These are phyloP conservation scores for Parapristionchus giblindavisi DNA, from an alignment of 2,888 invertebrate genomes.

Conservation along the genomic window DNA sequence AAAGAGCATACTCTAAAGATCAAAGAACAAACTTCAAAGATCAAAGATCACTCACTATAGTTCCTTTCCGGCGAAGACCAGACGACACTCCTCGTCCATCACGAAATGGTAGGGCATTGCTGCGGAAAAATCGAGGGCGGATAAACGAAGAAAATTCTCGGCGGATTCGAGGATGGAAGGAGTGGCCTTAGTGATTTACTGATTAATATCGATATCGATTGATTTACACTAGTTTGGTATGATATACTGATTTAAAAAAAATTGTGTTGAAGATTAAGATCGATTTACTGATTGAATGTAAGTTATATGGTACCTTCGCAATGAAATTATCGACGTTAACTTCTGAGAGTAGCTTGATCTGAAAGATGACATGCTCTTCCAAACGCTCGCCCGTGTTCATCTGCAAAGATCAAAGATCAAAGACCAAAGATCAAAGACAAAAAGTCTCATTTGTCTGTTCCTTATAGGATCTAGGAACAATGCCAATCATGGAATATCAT, in stretches of 20 bases:
- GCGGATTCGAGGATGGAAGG: neutral
- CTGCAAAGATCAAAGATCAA: neutral
- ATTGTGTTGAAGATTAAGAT: neutral
- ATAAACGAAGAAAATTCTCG: slow-evolving; percentile 20
- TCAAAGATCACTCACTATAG: slow-evolving; percentile 8
- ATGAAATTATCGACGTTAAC: slow-evolving; percentile 27
- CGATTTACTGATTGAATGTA: neutral
- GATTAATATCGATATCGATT: neutral
- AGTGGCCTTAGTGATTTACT: neutral
- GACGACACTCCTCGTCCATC: neutral
- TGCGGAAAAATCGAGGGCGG: slow-evolving; percentile 9
- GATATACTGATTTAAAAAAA: too few relatives aligned
- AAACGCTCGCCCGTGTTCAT: slow-evolving; percentile 69
- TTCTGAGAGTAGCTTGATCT: slow-evolving; percentile 53
- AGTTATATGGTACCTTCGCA: neutral
- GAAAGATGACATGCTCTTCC: slow-evolving; percentile 65
- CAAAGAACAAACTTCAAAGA: neutral
- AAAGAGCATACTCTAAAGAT: neutral
- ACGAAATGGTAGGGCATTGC: slow-evolving; percentile 46
- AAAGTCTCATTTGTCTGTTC: neutral
- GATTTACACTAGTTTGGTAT: too few relatives aligned
- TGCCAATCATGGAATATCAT: too few relatives aligned
- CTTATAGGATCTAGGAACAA: too few relatives aligned
- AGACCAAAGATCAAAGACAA: too few relatives aligned
- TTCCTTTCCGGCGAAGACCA: neutral